Evolutionary conservation across 2,888 invertebrate genomes (phyloP), one percentile per base, ranked within the genome.

Genomic region (Neoascia interrupta): DNA sequence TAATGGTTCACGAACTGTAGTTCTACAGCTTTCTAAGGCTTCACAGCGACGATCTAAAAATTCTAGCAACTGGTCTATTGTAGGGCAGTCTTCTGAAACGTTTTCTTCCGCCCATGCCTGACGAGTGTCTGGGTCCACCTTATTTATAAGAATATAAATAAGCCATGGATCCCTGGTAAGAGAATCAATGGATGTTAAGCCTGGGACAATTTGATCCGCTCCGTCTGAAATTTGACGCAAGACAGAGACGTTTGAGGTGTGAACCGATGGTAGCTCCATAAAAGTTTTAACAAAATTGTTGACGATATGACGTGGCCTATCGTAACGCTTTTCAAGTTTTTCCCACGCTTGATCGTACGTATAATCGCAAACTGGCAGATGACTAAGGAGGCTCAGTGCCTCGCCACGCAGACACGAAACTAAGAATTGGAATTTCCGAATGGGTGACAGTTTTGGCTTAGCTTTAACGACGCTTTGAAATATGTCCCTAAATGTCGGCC

Each of bases 171-270:
- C 69, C 8, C 69, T 43, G n/a, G 39, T 3, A 6, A 49, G 16
- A n/a, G n/a, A n/a, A n/a, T n/a, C n/a, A n/a, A n/a, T n/a, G n/a
- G n/a, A n/a, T n/a, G n/a, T n/a, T n/a, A n/a, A n/a, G n/a, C n/a
- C n/a, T n/a, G n/a, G n/a, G 0, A 61, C 60, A 0, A 58, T 41
- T 37, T 61, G 64, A 51, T 73, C 66, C n/a, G 74, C 70, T n/a
- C 64, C 61, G 34, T 74, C 54, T 2, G 64, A 34, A 10, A 64
- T 58, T 45, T 69, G 39, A 31, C 74, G 34, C 15, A 81, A 34
- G 6, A 23, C n/a, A 3, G 5, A 3, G 23, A 34, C 56, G 28
- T 47, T 63, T 5, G 28, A 6, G n/a, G 26, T 5, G 10, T 28
- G 13, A n/a, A 23, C 34, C 10, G 1, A 16, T 2, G 74, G 47